Evolutionary conservation across 2,113 vertebrate species (phyloP), one percentile per base, ranked within the genome.

Genomic region (Entomyzon cyanotis): DNA sequence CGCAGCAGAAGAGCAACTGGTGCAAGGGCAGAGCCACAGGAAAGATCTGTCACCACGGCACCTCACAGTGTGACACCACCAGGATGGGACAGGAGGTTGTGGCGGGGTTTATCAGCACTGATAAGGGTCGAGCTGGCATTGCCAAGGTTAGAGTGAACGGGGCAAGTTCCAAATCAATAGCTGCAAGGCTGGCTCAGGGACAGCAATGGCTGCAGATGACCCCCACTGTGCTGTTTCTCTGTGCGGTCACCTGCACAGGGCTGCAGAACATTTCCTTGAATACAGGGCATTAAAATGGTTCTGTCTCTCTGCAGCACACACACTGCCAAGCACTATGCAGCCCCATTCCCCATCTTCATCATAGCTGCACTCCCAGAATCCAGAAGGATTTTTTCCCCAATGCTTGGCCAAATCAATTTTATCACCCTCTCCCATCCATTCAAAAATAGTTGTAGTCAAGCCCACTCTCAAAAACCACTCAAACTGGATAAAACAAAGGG

Each of bases 101-200:
- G 3, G 41, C 0, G 12, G 64, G 65, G 49, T 87, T 95, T 96
- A 96, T 95, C 71, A 60, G n/a, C 0, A 0, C 64, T 96, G 94
- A 94, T 94, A 87, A 92, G 44, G 79, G 88, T 75, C 4, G 0
- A 84, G 71, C 30, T 85, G 89, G 73, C 47, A 78, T n/a, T 20
- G 25, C 89, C 94, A 95, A 96, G 95, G 94, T 96, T 90, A 95
- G 73, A 12, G 5, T 89, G 90, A 95, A 89, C 7, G 0, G 93
- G 88, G 41, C 93, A 97, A 94, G 87, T 60, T 97, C 87, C 84
- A 91, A 82, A 96, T 95, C 94, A 74, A 95, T 95, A 95, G 50
- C 56, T 31, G 3, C 42, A 58, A 56, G 18, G 31, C 60, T 89
- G 91, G 71, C 78, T 80, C 2, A 17, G 91, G 81, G 68, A 58